Percentiles rank a stretch among this genome's conserved stretches.
phyloP scores from a whole-genome alignment of 2,888 invertebrate species.

The Yponomeuta cagnagella region DNA sequence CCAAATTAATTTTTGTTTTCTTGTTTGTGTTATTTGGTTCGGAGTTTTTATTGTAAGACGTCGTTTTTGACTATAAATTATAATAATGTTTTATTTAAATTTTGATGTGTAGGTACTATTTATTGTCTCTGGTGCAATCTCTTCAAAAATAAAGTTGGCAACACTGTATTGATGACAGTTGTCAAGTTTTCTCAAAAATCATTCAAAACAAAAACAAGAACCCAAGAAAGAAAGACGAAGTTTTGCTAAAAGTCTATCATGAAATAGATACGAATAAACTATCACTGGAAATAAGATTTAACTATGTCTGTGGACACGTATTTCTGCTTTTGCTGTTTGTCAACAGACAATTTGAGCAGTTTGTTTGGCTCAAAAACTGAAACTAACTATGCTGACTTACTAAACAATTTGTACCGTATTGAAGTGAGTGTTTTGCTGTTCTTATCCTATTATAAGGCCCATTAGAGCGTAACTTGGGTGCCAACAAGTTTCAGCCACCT shows the following conservation, averaged over 20 bases:
- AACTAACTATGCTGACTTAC: constrained; percentile 19
- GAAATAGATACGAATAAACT: no score
- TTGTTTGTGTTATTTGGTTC: no score
- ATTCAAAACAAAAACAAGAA: neutral
- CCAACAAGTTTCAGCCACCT: no score
- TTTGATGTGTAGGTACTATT: no score
- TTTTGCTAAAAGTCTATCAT: neutral
- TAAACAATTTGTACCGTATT: constrained; percentile 20
- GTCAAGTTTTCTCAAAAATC: no score
- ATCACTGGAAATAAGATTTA: neutral
- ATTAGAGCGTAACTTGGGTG: neutral
- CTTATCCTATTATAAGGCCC: neutral
- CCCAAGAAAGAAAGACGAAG: neutral
- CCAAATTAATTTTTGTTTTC: no score
- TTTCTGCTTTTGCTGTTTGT: constrained; percentile 30
- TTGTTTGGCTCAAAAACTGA: constrained; percentile 20
- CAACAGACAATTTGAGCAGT: constrained; percentile 26
- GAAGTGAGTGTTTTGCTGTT: constrained; percentile 18
- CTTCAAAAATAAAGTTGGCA: no score
- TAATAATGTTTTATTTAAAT: no score
- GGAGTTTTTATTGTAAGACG: no score
- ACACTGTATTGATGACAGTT: no score
- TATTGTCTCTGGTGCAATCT: no score
- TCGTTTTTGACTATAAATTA: no score
- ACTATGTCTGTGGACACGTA: constrained; percentile 28